phyloP scores from a whole-genome alignment of 2,113 vertebrate genomes.

The Erythrolamprus reginae region DNA sequence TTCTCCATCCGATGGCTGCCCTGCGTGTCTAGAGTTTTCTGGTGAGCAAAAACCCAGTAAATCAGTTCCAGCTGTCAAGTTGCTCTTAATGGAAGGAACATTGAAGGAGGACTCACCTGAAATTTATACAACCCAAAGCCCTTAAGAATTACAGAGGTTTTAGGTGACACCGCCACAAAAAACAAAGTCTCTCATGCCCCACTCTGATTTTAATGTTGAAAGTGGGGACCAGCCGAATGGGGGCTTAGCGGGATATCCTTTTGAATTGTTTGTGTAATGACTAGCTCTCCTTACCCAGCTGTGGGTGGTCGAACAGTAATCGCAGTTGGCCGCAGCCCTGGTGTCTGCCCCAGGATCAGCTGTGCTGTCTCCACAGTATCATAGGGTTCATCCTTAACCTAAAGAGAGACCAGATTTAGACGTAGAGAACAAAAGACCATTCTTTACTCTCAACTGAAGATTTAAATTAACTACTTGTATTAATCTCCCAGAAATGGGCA shows the following conservation, averaged over 20 bases:
- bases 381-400: constrained; percentile 69
- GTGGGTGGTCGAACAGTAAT: constrained; percentile 48
- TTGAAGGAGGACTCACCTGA: neutral
- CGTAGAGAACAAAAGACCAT: neutral
- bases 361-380: constrained; percentile 61
- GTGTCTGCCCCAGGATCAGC: constrained; percentile 67
- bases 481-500: neutral
- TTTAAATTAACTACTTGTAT: neutral
- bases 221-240: neutral
- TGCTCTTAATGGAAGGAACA: neutral
- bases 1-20: neutral
- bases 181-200: neutral
- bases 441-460: too few species aligned
- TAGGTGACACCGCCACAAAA: neutral
- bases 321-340: constrained; percentile 44
- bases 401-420: neutral
- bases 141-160: neutral
- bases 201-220: neutral
- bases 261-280: neutral
- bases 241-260: too few species aligned
- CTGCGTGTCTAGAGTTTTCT: neutral
- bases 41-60: neutral
- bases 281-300: constrained; percentile 50
- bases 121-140: neutral
- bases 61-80: neutral